Conservation (phyloP, 2,797 vertebrate genomes). For the Mormyrops attenuatus region DNA sequence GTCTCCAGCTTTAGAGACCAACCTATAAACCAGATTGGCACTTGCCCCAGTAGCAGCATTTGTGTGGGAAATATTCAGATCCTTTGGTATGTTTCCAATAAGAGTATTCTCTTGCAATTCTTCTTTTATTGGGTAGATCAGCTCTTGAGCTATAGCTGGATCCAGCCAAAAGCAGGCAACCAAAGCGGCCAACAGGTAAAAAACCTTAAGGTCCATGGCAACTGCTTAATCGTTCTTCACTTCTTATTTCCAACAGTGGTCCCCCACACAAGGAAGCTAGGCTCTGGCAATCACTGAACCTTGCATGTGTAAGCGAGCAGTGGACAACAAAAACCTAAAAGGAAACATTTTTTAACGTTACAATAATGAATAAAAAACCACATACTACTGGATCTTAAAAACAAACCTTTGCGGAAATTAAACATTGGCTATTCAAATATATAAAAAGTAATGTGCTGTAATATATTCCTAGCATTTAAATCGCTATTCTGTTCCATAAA, state of each 20-base stretch:
- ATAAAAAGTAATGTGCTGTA: background rate
- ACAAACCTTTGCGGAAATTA: background rate
- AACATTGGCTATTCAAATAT: background rate
- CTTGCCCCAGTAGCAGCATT: constrained; percentile 86
- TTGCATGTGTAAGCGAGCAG: constrained; percentile 73
- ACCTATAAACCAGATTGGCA: constrained; percentile 92
- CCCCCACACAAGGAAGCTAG: constrained; percentile 69
- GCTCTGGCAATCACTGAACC: constrained; percentile 72
- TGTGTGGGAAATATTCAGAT: constrained; percentile 96
- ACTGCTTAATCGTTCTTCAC: constrained; percentile 64
- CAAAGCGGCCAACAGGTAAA: constrained; percentile 95
- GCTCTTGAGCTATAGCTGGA: constrained; percentile 94
- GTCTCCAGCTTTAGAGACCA: constrained; percentile 97
- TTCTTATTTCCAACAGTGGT: constrained; percentile 66
- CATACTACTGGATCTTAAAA: background rate
- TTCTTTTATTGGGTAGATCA: constrained; percentile 97
- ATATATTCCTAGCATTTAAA: background rate
- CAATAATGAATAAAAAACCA: background rate
- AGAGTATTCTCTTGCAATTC: constrained; percentile 97
- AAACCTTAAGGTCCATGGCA: constrained; percentile 98
- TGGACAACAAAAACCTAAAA: constrained; percentile 81
- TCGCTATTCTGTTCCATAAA: background rate
- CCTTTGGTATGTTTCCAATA: constrained; percentile 99
- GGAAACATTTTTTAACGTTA: constrained; percentile 44
- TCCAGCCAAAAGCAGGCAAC: constrained; percentile 93